A percentile compares a stretch with the other conserved stretches of the same genome.
These are phyloP conservation scores for Turritopsis rubra DNA, from an alignment of 30 jellyfish, hydroid and myxozoan genomes.

Conservation along the genomic window DNA sequence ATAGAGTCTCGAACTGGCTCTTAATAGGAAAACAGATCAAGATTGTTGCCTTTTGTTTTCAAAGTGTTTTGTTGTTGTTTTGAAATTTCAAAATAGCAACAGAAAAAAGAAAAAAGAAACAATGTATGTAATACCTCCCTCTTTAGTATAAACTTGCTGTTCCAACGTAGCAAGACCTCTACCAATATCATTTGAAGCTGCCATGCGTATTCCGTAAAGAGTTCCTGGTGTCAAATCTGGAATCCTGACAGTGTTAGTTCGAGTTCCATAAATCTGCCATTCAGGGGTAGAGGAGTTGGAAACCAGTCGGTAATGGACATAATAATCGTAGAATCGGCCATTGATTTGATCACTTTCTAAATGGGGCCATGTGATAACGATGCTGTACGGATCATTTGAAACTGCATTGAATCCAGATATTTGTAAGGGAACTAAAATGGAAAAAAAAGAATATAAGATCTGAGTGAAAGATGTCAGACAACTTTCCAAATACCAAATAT, in stretches of 20 bases:
- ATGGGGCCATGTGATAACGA: not conserved
- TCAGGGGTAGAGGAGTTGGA: not conserved
- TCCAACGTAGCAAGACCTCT: constrained; percentile 19
- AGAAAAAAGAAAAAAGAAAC: not conserved
- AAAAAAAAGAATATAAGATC: too few species aligned
- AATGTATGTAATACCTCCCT: constrained; percentile 43
- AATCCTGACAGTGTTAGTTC: not conserved
- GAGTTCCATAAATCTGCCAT: not conserved
- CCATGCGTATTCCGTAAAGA: constrained; percentile 23
- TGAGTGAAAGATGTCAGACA: too few species aligned
- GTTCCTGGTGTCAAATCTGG: not conserved
- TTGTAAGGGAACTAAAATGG: not conserved
- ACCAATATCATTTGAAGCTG: not conserved
- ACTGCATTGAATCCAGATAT: not conserved
- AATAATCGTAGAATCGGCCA: not conserved
- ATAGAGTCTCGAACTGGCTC: too few species aligned
- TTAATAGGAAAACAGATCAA: too few species aligned
- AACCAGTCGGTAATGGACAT: constrained; percentile 1
- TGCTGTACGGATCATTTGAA: not conserved
- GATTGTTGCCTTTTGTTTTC: too few species aligned
- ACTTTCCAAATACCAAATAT: too few species aligned
- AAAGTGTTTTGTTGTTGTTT: not conserved
- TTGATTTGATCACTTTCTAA: not conserved
- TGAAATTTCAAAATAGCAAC: not conserved
- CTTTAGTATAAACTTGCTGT: constrained; percentile 28